Evolutionary conservation across 2,888 invertebrate genomes (phyloP), one percentile per base, ranked within the genome.

Genomic region (Melipona beecheii): DNA sequence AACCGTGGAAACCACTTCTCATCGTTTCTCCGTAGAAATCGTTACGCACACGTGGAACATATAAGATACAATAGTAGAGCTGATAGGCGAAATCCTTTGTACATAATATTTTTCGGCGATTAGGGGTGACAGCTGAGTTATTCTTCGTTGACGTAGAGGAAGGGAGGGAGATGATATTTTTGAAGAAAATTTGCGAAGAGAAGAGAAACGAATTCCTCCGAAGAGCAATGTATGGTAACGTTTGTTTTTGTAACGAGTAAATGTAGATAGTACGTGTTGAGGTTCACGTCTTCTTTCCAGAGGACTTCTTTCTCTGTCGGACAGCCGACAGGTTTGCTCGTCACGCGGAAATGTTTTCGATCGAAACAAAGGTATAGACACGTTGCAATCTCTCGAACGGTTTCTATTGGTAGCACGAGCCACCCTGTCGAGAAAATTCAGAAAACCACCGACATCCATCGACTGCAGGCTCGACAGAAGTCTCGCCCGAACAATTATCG

Each of bases 401-500:
- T 75, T 43, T 77, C 17, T 5, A 49, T 58, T 58, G 13, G 19
- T 58, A 19, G 21, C 15, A 31, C 5, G 19, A 60, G 73, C 72
- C 83, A 76, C 73, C 5, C 31, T 31, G 74, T 76, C 80, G 73
- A 68, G 24, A 6, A 43, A 52, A 82, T 36, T 36, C 50, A 24
- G 69, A 36, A 52, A 58, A 68, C 50, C 5, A 19, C 27, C 49
- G 19, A 43, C 2, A 52, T 36, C n/a, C 43, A 43, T 36, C 27
- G 21, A 65, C 62, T 54, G 71, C 58, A 66, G 49, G 70, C 49
- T 17, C n/a, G n/a, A 62, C 4, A 6, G 73, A 69, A 78, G 43
- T 78, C 70, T 58, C 62, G 50, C 77, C 43, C n/a, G 65, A 43
- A 52, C 13, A 43, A 43, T 43, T n/a, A 62, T 79, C 78, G 56